These are phyloP conservation scores for Arion vulgaris DNA, from an alignment of 1,140 invertebrate genomes.

Conservation along the genomic window DNA sequence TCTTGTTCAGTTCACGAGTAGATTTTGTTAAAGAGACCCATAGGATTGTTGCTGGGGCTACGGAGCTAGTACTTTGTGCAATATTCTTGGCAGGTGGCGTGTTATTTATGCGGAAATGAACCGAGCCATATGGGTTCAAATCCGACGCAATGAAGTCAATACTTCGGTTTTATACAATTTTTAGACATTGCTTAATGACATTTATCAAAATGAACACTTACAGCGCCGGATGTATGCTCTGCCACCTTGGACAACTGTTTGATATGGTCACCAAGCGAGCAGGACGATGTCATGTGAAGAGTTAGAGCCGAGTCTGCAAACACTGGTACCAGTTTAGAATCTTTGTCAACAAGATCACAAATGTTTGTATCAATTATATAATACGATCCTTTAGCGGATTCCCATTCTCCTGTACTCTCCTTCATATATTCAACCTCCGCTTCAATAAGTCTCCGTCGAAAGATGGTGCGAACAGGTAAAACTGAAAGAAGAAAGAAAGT, in stretches of 20 bases:
- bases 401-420: slow-evolving; percentile 41
- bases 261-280: slow-evolving; percentile 49
- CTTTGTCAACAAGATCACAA: slow-evolving; percentile 44
- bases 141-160: no score
- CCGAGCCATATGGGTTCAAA: no score
- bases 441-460: slow-evolving; percentile 43
- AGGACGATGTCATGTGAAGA: slow-evolving; percentile 50
- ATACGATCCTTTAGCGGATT: slow-evolving; percentile 38
- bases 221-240: slow-evolving; percentile 45
- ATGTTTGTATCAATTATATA: slow-evolving; percentile 54
- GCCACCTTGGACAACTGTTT: slow-evolving; percentile 50
- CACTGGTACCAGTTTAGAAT: slow-evolving; percentile 41
- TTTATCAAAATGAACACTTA: no score
- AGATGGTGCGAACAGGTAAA: slow-evolving; percentile 45
- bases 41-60: no score
- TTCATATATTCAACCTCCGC: slow-evolving; percentile 53
- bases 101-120: no score
- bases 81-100: no score
- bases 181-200: no score
- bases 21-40: no score
- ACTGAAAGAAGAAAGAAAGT: slow-evolving; percentile 43
- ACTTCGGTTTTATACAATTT: no score
- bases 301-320: slow-evolving; percentile 51
- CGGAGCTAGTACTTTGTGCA: no score
- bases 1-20: no score